Conservation (phyloP, 2,888 invertebrate genomes). For the Pyrocoelia pectoralis region DNA sequence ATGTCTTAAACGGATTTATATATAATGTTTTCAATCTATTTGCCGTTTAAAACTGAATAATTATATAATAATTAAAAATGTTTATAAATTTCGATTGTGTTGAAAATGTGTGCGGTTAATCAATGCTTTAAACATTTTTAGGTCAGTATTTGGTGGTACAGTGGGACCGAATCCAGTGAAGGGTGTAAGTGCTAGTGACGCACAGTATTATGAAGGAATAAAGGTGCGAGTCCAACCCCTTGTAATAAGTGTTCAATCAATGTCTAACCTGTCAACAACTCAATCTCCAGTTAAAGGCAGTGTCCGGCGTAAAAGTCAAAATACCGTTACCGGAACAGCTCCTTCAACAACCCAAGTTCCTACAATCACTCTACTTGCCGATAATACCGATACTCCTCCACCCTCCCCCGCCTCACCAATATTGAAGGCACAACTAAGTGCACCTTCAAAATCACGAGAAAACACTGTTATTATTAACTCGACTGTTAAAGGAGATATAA, state of each 20-base stretch:
- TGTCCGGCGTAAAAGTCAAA: constrained; percentile 40
- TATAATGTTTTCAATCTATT: no score
- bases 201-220: constrained; percentile 75
- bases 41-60: no score
- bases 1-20: no score
- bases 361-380: constrained; percentile 39
- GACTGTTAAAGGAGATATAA: constrained; percentile 58
- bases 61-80: no score
- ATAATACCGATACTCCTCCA: constrained; percentile 50
- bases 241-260: constrained; percentile 59
- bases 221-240: constrained; percentile 70
- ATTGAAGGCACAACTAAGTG: constrained; percentile 83
- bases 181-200: constrained; percentile 61
- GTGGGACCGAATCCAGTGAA: constrained; percentile 82
- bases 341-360: constrained; percentile 28
- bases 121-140: constrained; percentile 57
- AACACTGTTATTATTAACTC: constrained; percentile 58
- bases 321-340: constrained; percentile 26
- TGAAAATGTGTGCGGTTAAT: no score
- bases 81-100: no score
- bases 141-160: constrained; percentile 82
- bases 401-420: constrained; percentile 79
- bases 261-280: constrained; percentile 44
- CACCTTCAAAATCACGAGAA: constrained; percentile 66
- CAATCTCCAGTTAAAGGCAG: constrained; percentile 37